phyloP scores from a whole-genome alignment of 1,140 invertebrate species.

The Oryctes rhinoceros region DNA sequence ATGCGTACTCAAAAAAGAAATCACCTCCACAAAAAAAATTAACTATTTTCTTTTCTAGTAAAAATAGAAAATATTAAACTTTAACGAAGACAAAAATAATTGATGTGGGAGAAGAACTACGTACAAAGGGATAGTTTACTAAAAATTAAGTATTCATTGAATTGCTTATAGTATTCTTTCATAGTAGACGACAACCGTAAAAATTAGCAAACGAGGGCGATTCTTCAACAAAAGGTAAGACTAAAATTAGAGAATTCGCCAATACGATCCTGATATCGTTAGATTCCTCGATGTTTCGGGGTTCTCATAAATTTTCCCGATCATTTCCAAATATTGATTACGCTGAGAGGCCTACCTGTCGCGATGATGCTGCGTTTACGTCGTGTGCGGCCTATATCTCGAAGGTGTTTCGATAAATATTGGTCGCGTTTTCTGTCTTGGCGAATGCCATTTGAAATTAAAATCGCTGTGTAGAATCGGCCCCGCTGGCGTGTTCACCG shows the following conservation, averaged over 20 bases:
- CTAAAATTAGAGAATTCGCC: neutral
- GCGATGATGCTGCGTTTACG: neutral
- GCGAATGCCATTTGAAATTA: constrained; percentile 18
- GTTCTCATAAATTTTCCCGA: constrained; percentile 26
- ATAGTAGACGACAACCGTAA: too few species aligned
- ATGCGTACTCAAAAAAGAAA: too few species aligned
- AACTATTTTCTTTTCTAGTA: too few species aligned
- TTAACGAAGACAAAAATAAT: too few species aligned
- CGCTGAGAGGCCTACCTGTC: constrained; percentile 24
- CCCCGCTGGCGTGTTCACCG: neutral
- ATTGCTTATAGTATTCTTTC: too few species aligned
- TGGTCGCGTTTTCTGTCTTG: constrained; percentile 27
- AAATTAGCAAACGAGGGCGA: too few species aligned
- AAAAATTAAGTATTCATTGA: too few species aligned
- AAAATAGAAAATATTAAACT: too few species aligned
- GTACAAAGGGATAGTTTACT: too few species aligned
- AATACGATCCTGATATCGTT: neutral
- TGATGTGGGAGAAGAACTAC: too few species aligned
- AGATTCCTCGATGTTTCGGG: constrained; percentile 12
- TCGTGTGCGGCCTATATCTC: neutral
- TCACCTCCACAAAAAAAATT: too few species aligned
- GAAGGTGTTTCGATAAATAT: constrained; percentile 34
- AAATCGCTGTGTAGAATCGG: neutral
- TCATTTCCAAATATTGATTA: constrained; percentile 24
- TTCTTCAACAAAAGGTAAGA: too few species aligned